Evolutionary conservation across 1,140 invertebrate species (phyloP), one percentile per base, ranked within the genome.

Genomic region (Pseudomyrmex dendroicus): DNA sequence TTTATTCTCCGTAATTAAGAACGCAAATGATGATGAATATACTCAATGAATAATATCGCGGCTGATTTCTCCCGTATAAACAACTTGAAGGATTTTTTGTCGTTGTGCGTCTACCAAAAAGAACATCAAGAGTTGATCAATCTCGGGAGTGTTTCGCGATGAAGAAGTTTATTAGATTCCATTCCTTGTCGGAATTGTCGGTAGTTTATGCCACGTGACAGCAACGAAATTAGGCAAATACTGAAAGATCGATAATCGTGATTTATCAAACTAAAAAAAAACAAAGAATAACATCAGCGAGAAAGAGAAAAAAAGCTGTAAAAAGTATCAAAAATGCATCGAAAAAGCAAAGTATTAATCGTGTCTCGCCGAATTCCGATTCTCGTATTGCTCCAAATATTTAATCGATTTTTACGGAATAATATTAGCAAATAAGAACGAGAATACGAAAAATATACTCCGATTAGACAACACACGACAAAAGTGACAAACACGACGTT

Each of bases 261-360:
- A 76, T 74, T 54, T 56, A 66, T 56, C 7, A 64, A 67, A 20
- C 20, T 22, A 35, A 76, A 44, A 54, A 44, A 54, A 20, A 35
- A 20, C 5, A 17, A 52, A 22, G 3, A 22, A 50, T 35, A 35
- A 35, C 35, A 35, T 35, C 35, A 5, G 35, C 35, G 2, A 7
- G n/a, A 59, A 20, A 13, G 2, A 5, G 61, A 48, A 1, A n/a
- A 74, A 13, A 9, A 52, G 52, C 64, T 35, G 46, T 44, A 13
- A 20, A 52, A 22, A 63, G 15, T 46, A 64, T 25, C 0, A 5
- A 46, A 57, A 20, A 10, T 17, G 5, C 25, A 17, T 15, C 12
- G 2, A 13, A 46, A 57, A 63, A 52, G 9, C 10, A 48, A 56
- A 77, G n/a, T 17, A n/a, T 7, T 20, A 52, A 25, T 54, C 5